These are phyloP conservation scores for Rhombomys opimus DNA, from an alignment of 2,113 vertebrate genomes.

Conservation along the genomic window DNA sequence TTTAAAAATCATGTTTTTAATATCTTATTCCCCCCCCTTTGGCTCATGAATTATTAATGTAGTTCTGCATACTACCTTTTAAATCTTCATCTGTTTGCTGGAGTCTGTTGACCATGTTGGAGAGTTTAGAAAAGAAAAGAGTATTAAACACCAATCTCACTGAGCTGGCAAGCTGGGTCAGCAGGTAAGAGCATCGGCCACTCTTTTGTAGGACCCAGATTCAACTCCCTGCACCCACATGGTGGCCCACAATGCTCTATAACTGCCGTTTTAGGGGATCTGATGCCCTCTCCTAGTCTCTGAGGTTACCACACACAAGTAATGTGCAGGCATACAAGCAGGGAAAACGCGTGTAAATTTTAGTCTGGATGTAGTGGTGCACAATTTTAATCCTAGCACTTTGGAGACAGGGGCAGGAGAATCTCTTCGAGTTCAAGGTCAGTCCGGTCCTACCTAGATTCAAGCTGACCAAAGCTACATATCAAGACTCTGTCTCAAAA, in stretches of 20 bases:
- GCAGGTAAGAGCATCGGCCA: not conserved
- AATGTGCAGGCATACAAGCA: not conserved
- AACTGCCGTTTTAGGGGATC: not conserved
- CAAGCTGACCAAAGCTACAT: not conserved
- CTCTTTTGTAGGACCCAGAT: not conserved
- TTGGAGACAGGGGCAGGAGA: not conserved
- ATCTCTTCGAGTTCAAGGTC: not conserved
- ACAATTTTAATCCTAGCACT: not conserved
- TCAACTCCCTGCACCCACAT: not conserved
- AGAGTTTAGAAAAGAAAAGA: not conserved
- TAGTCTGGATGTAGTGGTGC: not conserved
- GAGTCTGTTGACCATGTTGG: not conserved
- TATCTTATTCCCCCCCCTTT: not conserved
- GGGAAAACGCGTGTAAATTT: not conserved
- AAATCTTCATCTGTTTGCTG: not conserved
- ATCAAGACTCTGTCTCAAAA: not conserved
- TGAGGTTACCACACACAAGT: not conserved
- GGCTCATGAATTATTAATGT: not conserved
- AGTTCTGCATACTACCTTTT: not conserved
- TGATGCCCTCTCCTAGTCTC: not conserved
- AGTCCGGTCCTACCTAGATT: not conserved
- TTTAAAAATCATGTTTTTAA: slow-evolving; percentile 13
- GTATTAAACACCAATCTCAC: not conserved
- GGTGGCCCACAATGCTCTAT: not conserved
- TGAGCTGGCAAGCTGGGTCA: not conserved